Conservation (phyloP, 2,797 vertebrate species). For the Paratrypauchen microcephalus region DNA sequence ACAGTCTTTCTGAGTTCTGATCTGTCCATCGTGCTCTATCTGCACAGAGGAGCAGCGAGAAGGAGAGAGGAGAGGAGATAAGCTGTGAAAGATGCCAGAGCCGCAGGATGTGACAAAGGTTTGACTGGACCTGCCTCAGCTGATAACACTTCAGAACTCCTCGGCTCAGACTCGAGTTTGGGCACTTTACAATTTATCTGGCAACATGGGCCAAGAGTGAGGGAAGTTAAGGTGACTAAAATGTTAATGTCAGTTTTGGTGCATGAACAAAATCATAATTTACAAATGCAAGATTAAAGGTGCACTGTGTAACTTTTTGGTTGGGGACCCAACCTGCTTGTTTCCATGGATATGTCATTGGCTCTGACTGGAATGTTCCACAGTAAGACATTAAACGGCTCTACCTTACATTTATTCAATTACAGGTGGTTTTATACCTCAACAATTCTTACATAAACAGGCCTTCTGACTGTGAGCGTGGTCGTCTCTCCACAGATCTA, state of each 20-base stretch:
- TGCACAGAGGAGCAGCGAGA: no score
- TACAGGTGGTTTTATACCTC: no score
- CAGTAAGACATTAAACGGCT: no score
- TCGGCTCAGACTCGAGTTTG: neutral
- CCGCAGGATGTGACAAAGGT: slow-evolving; percentile 3
- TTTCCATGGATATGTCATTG: no score
- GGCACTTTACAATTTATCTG: neutral
- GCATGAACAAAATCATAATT: neutral
- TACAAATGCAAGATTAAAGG: neutral
- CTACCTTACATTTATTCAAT: no score
- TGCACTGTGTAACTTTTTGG: no score
- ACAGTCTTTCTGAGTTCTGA: neutral
- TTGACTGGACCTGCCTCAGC: neutral
- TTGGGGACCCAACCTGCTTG: no score
- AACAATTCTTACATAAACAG: no score
- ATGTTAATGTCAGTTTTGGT: neutral
- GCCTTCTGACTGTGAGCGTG: no score
- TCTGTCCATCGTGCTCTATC: neutral
- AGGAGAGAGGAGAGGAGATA: neutral
- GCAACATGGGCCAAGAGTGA: neutral
- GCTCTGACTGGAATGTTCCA: no score
- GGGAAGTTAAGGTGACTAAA: neutral
- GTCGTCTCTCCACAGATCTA: no score
- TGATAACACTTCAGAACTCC: slow-evolving; percentile 2
- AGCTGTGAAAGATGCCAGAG: neutral